Evolutionary conservation across 1,140 invertebrate genomes (phyloP).

Genomic region (Dinoponera quadriceps): DNA sequence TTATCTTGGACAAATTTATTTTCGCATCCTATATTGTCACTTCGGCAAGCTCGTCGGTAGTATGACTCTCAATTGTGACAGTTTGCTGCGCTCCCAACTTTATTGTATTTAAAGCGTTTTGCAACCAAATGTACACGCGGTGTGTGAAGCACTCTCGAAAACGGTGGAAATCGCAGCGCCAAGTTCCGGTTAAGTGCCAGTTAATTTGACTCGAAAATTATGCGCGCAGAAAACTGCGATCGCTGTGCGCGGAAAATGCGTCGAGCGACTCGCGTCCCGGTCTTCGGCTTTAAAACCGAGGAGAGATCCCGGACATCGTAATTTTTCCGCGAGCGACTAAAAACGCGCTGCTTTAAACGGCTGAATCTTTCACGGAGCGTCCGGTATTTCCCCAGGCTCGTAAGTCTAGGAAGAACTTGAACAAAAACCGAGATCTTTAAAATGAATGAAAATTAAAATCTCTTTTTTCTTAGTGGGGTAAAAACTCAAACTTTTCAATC

Average conservation of each 20-base stretch:
- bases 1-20: too few relatives aligned
- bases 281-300: conserved; percentile 25
- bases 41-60: too few relatives aligned
- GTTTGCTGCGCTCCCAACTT: too few relatives aligned
- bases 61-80: too few relatives aligned
- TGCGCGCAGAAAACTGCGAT: not conserved
- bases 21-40: too few relatives aligned
- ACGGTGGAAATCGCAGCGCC: not conserved
- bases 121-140: too few relatives aligned
- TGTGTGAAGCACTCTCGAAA: not conserved
- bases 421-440: not conserved
- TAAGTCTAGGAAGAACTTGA: not conserved
- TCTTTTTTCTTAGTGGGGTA: not conserved
- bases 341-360: conserved; percentile 5
- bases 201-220: conserved; percentile 34
- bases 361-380: not conserved
- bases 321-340: conserved; percentile 18
- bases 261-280: not conserved
- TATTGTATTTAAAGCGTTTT: too few relatives aligned
- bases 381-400: not conserved
- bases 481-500: not conserved
- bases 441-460: not conserved
- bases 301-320: conserved; percentile 7
- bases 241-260: conserved; percentile 1
- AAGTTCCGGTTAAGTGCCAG: not conserved